Percentiles rank a stretch among this genome's conserved stretches.
phyloP scores from a whole-genome alignment of 37 sponge, comb jelly and placozoan genomes.

The Spongilla lacustris region DNA sequence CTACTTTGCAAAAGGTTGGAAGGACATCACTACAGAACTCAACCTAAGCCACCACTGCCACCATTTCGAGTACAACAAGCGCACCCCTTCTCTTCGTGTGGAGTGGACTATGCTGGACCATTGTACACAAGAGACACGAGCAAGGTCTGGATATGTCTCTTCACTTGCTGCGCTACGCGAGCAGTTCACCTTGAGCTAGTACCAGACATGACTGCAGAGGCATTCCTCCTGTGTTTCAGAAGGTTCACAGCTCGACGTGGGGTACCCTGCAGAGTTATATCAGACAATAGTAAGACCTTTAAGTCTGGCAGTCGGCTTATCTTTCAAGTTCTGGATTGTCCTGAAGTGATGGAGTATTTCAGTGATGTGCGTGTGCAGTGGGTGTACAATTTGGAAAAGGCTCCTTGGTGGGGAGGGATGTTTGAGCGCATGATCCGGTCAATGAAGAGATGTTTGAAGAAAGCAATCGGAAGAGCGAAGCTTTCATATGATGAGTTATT shows the following conservation, averaged over 20 bases:
- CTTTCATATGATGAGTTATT: constrained; percentile 28
- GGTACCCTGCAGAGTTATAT: background rate
- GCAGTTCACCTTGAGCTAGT: constrained; percentile 37
- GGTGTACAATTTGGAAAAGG: constrained; percentile 16
- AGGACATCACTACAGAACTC: constrained; percentile 6
- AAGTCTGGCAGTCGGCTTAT: constrained; percentile 12
- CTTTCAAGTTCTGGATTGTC: background rate
- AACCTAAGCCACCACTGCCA: constrained; percentile 42
- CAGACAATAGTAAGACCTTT: constrained; percentile 37
- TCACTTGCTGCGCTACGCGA: constrained; percentile 36
- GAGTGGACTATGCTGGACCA: constrained; percentile 41
- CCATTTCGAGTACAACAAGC: constrained; percentile 13
- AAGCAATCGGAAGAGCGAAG: constrained; percentile 4
- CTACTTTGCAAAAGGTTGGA: constrained; percentile 30
- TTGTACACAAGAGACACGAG: background rate
- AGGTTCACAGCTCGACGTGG: constrained; percentile 27
- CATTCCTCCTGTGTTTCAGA: constrained; percentile 26
- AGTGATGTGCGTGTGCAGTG: constrained; percentile 4
- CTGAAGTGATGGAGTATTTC: background rate
- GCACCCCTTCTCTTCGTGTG: constrained; percentile 21
- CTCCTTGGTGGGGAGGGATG: constrained; percentile 34
- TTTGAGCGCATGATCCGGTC: constrained; percentile 38
- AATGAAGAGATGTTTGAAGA: constrained; percentile 30
- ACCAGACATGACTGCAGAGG: constrained; percentile 10
- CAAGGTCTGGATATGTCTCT: constrained; percentile 22